Conservation (phyloP, 2,888 invertebrate species). For the Chloromyia formosa region DNA sequence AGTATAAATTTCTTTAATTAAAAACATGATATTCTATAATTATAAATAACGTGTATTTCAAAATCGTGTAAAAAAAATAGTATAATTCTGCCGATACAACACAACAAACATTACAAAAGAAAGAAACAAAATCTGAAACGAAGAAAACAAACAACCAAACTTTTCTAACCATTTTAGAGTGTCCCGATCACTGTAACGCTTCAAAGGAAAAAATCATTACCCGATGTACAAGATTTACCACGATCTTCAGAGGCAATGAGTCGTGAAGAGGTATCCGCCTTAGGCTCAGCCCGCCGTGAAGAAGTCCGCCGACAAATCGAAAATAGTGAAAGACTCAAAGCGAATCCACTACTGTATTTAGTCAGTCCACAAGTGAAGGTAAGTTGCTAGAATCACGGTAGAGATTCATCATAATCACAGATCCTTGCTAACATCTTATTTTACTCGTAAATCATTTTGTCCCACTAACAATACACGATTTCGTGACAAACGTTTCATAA, state of each 20-base stretch:
- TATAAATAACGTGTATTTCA: too few relatives aligned
- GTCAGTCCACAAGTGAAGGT: constrained; percentile 98
- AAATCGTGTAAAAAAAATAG: too few relatives aligned
- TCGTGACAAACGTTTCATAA: too few relatives aligned
- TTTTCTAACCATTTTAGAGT: constrained; percentile 68
- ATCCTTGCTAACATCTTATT: constrained; percentile 2
- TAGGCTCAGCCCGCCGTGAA: constrained; percentile 93
- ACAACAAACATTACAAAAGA: constrained; percentile 27
- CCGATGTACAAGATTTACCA: constrained; percentile 89
- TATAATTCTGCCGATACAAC: neutral
- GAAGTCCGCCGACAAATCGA: constrained; percentile 91
- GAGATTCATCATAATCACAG: neutral
- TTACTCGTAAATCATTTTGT: neutral
- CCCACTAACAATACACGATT: too few relatives aligned
- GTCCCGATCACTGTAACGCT: constrained; percentile 80
- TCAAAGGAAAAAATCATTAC: constrained; percentile 95
- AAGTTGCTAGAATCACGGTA: constrained; percentile 57
- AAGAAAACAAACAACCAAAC: constrained; percentile 19
- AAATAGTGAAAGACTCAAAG: constrained; percentile 89
- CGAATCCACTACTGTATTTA: constrained; percentile 94
- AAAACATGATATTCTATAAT: too few relatives aligned
- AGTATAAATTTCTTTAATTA: too few relatives aligned
- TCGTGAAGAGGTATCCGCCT: constrained; percentile 92
- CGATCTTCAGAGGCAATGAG: constrained; percentile 85
- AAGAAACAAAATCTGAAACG: constrained; percentile 14